phyloP scores from a whole-genome alignment of 1,140 invertebrate genomes.

The Pinna nobilis region DNA sequence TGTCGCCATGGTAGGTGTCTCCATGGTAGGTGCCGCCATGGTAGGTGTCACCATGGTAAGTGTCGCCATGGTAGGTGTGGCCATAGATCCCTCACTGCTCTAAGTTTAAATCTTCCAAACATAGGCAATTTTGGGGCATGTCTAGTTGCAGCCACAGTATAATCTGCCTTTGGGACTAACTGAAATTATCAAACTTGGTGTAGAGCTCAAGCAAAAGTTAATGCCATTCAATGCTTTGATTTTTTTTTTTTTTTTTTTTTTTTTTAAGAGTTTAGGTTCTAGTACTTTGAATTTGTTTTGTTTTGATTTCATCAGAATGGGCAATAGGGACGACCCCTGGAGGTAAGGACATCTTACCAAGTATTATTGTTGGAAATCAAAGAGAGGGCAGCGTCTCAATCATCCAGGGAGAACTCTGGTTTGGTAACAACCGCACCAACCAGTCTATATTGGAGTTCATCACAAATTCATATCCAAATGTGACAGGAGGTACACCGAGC shows the following conservation, averaged over 20 bases:
- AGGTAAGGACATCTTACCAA: conserved; percentile 32
- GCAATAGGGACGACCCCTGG: neutral
- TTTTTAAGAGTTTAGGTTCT: neutral
- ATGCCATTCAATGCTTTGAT: neutral
- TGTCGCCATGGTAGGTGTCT: too few relatives aligned
- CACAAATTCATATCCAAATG: neutral
- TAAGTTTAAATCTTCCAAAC: too few relatives aligned
- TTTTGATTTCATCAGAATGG: neutral
- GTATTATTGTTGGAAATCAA: conserved; percentile 25
- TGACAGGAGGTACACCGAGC: neutral
- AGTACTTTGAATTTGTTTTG: neutral
- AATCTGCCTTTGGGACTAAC: too few relatives aligned
- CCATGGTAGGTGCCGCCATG: too few relatives aligned
- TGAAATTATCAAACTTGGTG: neutral
- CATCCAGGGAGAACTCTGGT: conserved; percentile 27
- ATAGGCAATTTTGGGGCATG: too few relatives aligned
- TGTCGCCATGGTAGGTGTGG: too few relatives aligned
- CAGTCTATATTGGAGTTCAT: conserved; percentile 17
- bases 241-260: neutral
- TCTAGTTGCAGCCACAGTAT: too few relatives aligned
- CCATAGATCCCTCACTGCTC: too few relatives aligned
- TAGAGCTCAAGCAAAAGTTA: neutral
- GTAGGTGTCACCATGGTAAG: too few relatives aligned
- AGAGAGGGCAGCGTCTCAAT: conserved; percentile 19
- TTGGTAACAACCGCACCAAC: conserved; percentile 16